These are phyloP conservation scores for Gasteruption jaculator DNA, from an alignment of 2,888 invertebrate genomes.

Conservation along the genomic window DNA sequence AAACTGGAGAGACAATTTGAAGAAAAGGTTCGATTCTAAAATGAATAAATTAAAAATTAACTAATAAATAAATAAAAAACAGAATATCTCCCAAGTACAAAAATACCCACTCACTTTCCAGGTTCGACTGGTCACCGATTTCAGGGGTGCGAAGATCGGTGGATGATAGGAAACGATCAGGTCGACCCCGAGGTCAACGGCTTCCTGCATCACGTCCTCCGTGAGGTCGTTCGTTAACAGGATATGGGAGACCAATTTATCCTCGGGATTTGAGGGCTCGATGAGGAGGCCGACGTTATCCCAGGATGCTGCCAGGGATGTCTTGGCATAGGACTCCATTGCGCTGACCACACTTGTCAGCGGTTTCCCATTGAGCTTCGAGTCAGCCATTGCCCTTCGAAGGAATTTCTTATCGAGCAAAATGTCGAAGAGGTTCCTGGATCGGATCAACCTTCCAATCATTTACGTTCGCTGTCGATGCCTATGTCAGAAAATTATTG, in stretches of 20 bases:
- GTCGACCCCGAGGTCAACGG: constrained; percentile 63
- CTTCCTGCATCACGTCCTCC: constrained; percentile 80
- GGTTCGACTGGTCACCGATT: constrained; percentile 61
- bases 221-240: constrained; percentile 91
- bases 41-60: neutral
- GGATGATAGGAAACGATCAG: constrained; percentile 93
- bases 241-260: constrained; percentile 60
- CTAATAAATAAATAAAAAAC: constrained; percentile 1
- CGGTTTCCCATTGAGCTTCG: constrained; percentile 45
- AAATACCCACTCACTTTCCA: constrained; percentile 64
- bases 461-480: no score
- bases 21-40: neutral
- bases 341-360: constrained; percentile 56
- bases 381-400: constrained; percentile 23
- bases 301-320: constrained; percentile 76
- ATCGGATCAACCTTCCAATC: no score
- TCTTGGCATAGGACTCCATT: constrained; percentile 68
- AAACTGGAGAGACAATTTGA: neutral
- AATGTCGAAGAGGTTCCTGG: no score
- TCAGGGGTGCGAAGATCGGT: constrained; percentile 85
- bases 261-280: constrained; percentile 64
- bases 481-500: no score
- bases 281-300: constrained; percentile 92
- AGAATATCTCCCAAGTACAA: neutral
- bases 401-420: no score